Evolutionary conservation across 2,888 invertebrate species (phyloP).

Genomic region (Carabus problematicus): DNA sequence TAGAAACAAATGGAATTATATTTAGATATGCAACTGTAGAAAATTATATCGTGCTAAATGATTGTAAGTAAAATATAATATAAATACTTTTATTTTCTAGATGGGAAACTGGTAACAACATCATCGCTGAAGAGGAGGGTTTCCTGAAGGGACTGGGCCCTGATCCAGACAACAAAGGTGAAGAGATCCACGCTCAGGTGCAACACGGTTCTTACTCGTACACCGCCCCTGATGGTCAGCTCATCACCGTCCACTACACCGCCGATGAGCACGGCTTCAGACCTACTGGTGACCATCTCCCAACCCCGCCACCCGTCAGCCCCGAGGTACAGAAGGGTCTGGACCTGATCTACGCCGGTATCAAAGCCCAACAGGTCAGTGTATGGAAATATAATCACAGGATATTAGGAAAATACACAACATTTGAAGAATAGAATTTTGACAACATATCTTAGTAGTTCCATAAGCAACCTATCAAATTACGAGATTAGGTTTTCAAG

Average conservation of each 20-base stretch:
- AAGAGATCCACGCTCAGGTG: conserved; percentile 72
- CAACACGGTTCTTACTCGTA: conserved; percentile 82
- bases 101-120: conserved; percentile 85
- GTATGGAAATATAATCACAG: no score
- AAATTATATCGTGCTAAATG: no score
- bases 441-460: no score
- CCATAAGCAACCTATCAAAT: no score
- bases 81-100: conserved; percentile 56
- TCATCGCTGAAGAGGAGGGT: conserved; percentile 79
- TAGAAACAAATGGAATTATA: no score
- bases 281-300: conserved; percentile 81
- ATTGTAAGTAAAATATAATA: conserved; percentile 1
- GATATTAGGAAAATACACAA: no score
- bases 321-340: conserved; percentile 86
- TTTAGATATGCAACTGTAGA: no score
- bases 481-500: no score
- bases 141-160: conserved; percentile 69
- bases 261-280: conserved; percentile 86
- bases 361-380: conserved; percentile 69
- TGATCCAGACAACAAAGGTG: conserved; percentile 62
- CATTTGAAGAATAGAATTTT: no score
- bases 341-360: conserved; percentile 86
- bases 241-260: conserved; percentile 78
- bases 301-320: conserved; percentile 83
- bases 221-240: conserved; percentile 79